Evolutionary conservation across 2,888 invertebrate species (phyloP), one percentile per base, ranked within the genome.

Genomic region (Trisateles emortualis): DNA sequence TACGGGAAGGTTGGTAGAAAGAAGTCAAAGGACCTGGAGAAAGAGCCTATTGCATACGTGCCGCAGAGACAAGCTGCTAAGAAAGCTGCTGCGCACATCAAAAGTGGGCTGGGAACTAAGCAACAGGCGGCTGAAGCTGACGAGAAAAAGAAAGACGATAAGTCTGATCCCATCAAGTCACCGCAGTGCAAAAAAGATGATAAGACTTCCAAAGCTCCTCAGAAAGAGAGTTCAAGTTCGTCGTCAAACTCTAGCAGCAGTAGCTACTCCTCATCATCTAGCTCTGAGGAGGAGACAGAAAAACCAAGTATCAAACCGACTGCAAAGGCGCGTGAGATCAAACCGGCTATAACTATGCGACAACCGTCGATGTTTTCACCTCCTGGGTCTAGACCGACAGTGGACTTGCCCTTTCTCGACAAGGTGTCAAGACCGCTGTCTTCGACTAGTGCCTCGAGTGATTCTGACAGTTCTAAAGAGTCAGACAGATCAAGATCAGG

Each of bases 1-100:
- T 71, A 74, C 33, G 66, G 75, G 26, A 90, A 93, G 85, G 71
- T 85, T 24, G 94, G 94, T 74, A 93, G 78, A 82, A 92, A 86
- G 72, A 85, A 84, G 59, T 83, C 85, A 1, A 95, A 95, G 77
- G 96, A 96, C 53, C 78, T 89, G 2, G 95, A 95, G 24, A 95
- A 95, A 74, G 95, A 95, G 69, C 94, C 96, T 40, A 94, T 97
- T 35, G 95, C 97, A 0, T 97, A 97, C 82, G 98, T 98, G 16
- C 98, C 98, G 0, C 98, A 98, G 81, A 92, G 98, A 56, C 97
- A 97, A 86, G 98, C 98, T 0, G 98, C 98, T 9, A 97, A 97
- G 82, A 98, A 98, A 83, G 98, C 98, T 0, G 97, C 97, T 0
- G 97, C 97, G 73, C 97, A 97, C 78, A 96, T 98, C 48, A 97